Evolutionary conservation across 2,113 vertebrate genomes (phyloP).

Genomic region (Dipodomys spectabilis): DNA sequence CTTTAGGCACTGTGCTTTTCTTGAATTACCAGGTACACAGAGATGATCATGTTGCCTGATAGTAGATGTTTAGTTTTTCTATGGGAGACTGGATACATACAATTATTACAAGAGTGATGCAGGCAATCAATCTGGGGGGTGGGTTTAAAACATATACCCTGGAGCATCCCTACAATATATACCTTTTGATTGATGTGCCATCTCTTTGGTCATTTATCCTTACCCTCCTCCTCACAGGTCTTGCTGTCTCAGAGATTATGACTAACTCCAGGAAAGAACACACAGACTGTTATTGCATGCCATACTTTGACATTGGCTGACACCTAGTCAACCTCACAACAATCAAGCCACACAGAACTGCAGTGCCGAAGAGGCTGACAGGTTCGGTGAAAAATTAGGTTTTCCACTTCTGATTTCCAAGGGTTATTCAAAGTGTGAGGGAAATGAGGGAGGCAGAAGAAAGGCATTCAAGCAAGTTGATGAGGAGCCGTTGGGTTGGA

Average conservation of each 20-base stretch:
- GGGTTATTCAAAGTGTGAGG: constrained; percentile 71
- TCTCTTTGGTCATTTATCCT: not conserved
- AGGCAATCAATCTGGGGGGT: not conserved
- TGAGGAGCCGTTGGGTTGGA: constrained; percentile 46
- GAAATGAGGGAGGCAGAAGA: not conserved
- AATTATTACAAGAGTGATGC: not conserved
- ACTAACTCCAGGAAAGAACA: not conserved
- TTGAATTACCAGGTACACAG: not conserved
- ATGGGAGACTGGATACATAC: not conserved
- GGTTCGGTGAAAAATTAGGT: constrained; percentile 55
- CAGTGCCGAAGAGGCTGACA: constrained; percentile 29
- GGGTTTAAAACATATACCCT: not conserved
- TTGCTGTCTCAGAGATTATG: not conserved
- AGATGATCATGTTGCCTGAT: not conserved
- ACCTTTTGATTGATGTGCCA: not conserved
- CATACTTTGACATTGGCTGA: constrained; percentile 35
- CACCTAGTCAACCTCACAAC: constrained; percentile 66
- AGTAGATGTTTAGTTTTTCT: constrained; percentile 2
- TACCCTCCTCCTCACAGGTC: not conserved
- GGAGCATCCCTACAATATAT: not conserved
- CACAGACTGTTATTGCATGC: not conserved
- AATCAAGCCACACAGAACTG: not conserved
- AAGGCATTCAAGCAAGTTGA: constrained; percentile 60
- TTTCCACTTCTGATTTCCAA: constrained; percentile 70
- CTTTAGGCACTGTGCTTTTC: not conserved